Percentiles rank a stretch among this genome's conserved stretches.
Evolutionary conservation across 2,888 invertebrate species (phyloP).

Genomic region (Andrena camellia): DNA sequence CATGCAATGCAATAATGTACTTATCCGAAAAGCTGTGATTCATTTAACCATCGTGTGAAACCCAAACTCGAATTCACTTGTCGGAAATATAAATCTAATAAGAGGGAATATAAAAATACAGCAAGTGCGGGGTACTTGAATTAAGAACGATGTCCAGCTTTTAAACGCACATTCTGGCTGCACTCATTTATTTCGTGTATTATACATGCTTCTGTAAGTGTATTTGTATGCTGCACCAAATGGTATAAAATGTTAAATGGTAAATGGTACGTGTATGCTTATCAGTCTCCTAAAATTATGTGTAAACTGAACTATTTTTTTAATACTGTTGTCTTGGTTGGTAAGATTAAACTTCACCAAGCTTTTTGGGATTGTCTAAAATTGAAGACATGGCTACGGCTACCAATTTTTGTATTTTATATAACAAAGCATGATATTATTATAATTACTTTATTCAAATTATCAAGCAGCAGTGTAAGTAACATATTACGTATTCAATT

Average conservation of each 20-base stretch:
- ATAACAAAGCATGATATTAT: too few relatives aligned
- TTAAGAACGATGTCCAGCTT: conserved; percentile 23
- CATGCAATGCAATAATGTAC: too few relatives aligned
- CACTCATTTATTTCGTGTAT: conserved; percentile 24
- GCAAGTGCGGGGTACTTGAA: conserved; percentile 41
- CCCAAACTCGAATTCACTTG: conserved; percentile 20
- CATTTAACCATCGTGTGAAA: conserved; percentile 19
- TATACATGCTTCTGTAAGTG: conserved; percentile 45
- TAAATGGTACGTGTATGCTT: conserved; percentile 8
- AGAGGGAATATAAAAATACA: conserved; percentile 34
- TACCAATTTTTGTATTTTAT: too few relatives aligned
- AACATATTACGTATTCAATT: too few relatives aligned
- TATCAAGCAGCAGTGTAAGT: too few relatives aligned
- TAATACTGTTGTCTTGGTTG: too few relatives aligned
- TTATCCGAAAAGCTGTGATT: neutral
- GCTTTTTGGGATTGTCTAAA: too few relatives aligned
- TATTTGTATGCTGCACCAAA: conserved; percentile 54
- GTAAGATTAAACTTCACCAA: too few relatives aligned
- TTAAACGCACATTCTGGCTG: conserved; percentile 9
- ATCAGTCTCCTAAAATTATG: conserved; percentile 12
- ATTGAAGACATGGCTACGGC: too few relatives aligned
- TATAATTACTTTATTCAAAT: too few relatives aligned
- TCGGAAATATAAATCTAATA: conserved; percentile 13
- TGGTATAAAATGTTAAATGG: conserved; percentile 14
- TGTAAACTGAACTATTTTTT: conserved; percentile 25